A percentile compares a stretch with the other conserved stretches of the same genome.
Conservation (phyloP, 1,140 invertebrate genomes). For the Conopomorpha cramerella region DNA sequence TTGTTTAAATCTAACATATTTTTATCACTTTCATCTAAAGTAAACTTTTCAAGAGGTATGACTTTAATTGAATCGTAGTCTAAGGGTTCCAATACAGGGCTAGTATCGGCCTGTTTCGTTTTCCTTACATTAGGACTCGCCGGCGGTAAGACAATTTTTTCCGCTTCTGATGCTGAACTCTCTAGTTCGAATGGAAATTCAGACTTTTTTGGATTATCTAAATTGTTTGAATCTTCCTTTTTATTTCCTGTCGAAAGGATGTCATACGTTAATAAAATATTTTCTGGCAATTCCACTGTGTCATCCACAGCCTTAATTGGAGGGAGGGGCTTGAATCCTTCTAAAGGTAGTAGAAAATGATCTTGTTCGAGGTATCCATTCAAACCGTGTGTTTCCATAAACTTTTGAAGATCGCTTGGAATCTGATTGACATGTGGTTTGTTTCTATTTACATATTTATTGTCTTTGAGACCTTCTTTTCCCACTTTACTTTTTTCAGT, state of each 20-base stretch:
- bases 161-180: slow-evolving; percentile 31
- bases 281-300: slow-evolving; percentile 40
- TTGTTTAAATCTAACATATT: no score
- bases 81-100: slow-evolving; percentile 33
- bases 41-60: slow-evolving; percentile 44
- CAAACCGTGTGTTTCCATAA: slow-evolving; percentile 38
- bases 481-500: slow-evolving; percentile 29
- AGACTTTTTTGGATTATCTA: slow-evolving; percentile 34
- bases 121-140: no score
- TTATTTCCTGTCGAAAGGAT: no score
- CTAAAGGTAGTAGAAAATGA: slow-evolving; percentile 37
- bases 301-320: slow-evolving; percentile 40
- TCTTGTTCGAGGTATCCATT: slow-evolving; percentile 35
- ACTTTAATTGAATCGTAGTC: slow-evolving; percentile 49
- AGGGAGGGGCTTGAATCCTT: slow-evolving; percentile 45
- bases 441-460: slow-evolving; percentile 15
- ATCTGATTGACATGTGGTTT: slow-evolving; percentile 21
- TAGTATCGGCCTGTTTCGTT: no score
- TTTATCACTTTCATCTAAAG: slow-evolving; percentile 44
- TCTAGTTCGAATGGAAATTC: slow-evolving; percentile 40
- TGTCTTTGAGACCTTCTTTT: not conserved
- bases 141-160: slow-evolving; percentile 27
- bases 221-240: no score
- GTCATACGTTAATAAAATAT: slow-evolving; percentile 41
- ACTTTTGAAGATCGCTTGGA: slow-evolving; percentile 36